Base-by-base conservation (phyloP, 2,797 vertebrate species). In the Chromis chromis region DNA sequence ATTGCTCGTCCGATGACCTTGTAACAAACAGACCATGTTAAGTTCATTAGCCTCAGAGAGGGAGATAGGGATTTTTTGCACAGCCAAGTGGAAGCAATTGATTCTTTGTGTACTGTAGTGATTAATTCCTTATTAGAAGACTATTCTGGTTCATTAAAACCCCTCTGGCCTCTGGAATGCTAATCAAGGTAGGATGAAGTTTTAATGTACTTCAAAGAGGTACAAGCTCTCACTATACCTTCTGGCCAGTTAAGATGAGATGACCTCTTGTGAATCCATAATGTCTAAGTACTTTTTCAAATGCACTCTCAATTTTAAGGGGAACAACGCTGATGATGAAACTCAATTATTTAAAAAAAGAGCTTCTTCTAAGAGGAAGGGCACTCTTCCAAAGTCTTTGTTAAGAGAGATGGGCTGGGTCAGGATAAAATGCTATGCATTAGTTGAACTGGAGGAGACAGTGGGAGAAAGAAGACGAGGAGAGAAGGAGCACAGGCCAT, bases 291-390 rank as follows among this genome's bases (percentile, higher is more conserved):
- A 82, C 84, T 81, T 87, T 87, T 79, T 82, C 46, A 90, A 87
- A 81, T 84, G 88, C 84, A 86, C 86, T 91, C 79, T 78, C 59
- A 81, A 78, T 80, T 91, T 87, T 81, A 82, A 76, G 79, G 75
- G 58, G 74, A 86, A 85, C 83, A 84, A 79, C 80, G 83, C 63
- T 73, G 81, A 84, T 89, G 85, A 79, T 86, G 48, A 90, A 91
- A 90, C 81, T 90, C 82, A 89, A 88, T 91, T 81, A 87, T 84
- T 83, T 58, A 81, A 76, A 86, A 31, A 86, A 84, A 71, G 58
- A 66, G 64, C 73, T 86, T 85, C 85, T 83, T 72, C 77, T 89
- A 89, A 90, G 86, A n/a, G 77, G 81, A 80, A 89, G 63, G 82
- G 69, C 86, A 85, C 64, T 76, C 71, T 79, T 91, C 83, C 74